phyloP scores from a whole-genome alignment of 1,140 invertebrate species.

The Hyposmocoma kahamanoa region DNA sequence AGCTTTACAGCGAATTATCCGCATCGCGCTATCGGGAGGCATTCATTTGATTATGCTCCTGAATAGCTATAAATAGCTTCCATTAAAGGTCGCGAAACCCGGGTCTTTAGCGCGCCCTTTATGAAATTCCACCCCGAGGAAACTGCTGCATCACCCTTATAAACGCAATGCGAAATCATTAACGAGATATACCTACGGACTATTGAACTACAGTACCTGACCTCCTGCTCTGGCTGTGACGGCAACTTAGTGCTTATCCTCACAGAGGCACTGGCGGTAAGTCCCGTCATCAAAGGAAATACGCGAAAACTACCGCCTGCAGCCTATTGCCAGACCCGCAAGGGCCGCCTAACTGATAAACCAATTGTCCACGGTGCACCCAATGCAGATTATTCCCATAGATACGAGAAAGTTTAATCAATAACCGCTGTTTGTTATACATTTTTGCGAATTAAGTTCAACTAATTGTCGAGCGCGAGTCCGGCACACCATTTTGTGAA shows the following conservation, averaged over 20 bases:
- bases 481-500: slow-evolving; percentile 25
- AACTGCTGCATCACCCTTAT: too few species aligned
- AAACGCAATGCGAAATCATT: too few species aligned
- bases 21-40: slow-evolving; percentile 28
- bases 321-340: not conserved
- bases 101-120: slow-evolving; percentile 45
- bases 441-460: slow-evolving; percentile 24
- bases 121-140: too few species aligned
- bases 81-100: slow-evolving; percentile 58
- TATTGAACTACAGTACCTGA: slow-evolving; percentile 42
- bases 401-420: slow-evolving; percentile 59
- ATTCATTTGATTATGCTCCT: slow-evolving; percentile 61
- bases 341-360: not conserved
- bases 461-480: slow-evolving; percentile 15
- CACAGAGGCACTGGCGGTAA: slow-evolving; percentile 62
- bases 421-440: slow-evolving; percentile 44
- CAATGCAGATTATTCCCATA: slow-evolving; percentile 43
- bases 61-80: slow-evolving; percentile 53
- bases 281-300: slow-evolving; percentile 58
- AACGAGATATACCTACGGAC: too few species aligned
- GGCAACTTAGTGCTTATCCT: slow-evolving; percentile 54
- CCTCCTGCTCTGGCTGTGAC: slow-evolving; percentile 14
- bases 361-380: slow-evolving; percentile 10
- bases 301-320: slow-evolving; percentile 9
- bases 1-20: too few species aligned